Percentiles rank a stretch among this genome's conserved stretches.
These are phyloP conservation scores for Ligdia adustata DNA, from an alignment of 2,888 invertebrate species.

Conservation along the genomic window DNA sequence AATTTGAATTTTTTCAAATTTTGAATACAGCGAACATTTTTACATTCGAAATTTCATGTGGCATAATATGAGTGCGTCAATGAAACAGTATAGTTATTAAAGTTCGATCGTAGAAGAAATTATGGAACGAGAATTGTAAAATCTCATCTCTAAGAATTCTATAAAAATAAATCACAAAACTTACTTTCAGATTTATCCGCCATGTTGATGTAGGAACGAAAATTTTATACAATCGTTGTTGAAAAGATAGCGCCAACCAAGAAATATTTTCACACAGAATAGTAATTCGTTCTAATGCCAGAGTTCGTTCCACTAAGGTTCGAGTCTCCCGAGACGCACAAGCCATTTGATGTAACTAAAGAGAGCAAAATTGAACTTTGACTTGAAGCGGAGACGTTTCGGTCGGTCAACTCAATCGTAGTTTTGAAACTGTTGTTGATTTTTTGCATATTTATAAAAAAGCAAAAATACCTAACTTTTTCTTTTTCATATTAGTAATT, in stretches of 20 bases:
- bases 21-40: constrained; percentile 69
- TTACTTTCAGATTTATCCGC: constrained; percentile 92
- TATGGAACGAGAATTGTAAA: background rate
- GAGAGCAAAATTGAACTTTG: no score
- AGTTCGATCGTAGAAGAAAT: background rate
- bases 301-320: constrained; percentile 4
- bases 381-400: no score
- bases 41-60: constrained; percentile 33
- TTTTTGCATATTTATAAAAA: no score
- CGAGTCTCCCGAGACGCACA: no score
- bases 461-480: no score
- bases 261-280: background rate
- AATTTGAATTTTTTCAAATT: constrained; percentile 84
- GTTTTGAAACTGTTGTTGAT: no score
- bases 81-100: background rate
- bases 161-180: constrained; percentile 74
- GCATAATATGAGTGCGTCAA: constrained; percentile 2
- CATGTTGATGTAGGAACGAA: constrained; percentile 87
- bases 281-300: constrained; percentile 1
- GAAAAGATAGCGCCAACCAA: constrained; percentile 74
- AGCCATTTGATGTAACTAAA: no score
- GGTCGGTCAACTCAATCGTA: no score
- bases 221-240: constrained; percentile 60
- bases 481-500: no score
- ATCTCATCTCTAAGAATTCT: constrained; percentile 34